Evolutionary conservation across 2,888 invertebrate genomes (phyloP).

Genomic region (Metalampra italica): DNA sequence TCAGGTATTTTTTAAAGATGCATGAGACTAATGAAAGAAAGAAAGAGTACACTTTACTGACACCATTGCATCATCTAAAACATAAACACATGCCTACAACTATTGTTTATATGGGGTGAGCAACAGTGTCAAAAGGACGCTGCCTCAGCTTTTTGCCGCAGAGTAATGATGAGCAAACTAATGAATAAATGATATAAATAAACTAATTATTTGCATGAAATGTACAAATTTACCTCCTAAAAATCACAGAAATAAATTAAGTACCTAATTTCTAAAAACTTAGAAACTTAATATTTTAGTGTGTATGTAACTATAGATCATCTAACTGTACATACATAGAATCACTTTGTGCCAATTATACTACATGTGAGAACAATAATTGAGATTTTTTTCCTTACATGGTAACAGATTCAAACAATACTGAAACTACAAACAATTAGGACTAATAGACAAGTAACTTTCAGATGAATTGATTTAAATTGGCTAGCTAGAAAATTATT

Average conservation of each 20-base stretch:
- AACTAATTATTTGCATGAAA: conserved; percentile 1
- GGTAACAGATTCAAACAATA: not conserved
- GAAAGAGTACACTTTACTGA: no score
- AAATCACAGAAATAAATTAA: conserved; percentile 47
- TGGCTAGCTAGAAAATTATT: conserved; percentile 15
- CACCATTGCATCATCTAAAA: no score
- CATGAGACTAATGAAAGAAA: no score
- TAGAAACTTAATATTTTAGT: not conserved
- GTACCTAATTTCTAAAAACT: conserved; percentile 11
- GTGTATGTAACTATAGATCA: not conserved
- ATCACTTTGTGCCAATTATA: not conserved
- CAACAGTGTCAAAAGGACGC: no score
- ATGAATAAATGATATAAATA: not conserved
- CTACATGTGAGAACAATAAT: not conserved
- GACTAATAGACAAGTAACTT: not conserved
- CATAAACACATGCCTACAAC: no score
- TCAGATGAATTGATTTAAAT: not conserved
- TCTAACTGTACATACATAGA: not conserved
- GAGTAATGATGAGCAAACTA: not conserved
- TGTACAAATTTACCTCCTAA: conserved; percentile 10
- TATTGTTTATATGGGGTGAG: no score
- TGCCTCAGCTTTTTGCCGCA: no score
- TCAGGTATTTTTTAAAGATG: conserved; percentile 3
- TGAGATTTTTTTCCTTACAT: not conserved
- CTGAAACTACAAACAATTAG: not conserved